Base-by-base conservation (phyloP, 2,888 invertebrate genomes). In the Folsomia candida region DNA sequence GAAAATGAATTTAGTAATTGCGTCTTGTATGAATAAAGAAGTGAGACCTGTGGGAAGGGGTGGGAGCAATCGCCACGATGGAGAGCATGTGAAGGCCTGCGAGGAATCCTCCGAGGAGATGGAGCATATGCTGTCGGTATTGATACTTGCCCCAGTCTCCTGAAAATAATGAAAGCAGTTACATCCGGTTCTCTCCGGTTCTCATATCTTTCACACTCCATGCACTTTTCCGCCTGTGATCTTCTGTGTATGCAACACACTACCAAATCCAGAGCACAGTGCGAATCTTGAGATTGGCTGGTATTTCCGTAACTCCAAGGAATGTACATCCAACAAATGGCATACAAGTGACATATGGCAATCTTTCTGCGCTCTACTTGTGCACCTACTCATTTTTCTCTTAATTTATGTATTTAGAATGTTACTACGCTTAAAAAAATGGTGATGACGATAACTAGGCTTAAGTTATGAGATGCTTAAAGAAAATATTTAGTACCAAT, bases 81-180 rank as follows among this genome's bases (percentile, higher is more conserved):
- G 74, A 74, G 2, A 79, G 68, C 79, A 79, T 79, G 68, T 79
- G 79, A 29, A 79, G 26, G 57, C 79, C 79, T 29, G 77, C 79
- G 11, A 79, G 67, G 29, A 79, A 75, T 18, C 73, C 76, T 9
- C 72, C 67, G 37, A 78, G 72, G 26, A 78, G 54, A 59, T 78
- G 78, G 20, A 70, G 70, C 51, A 77, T 22, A 70, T 78, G 77
- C 68, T 78, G 78, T 18, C 77, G 72, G 11, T 76, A 67, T 68
- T 78, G 78, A 66, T 78, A 78, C 54, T 65, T 75, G 20, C 78
- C 77, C 70, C 75, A 78, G 65, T 77, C 78, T 59, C 78, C 78
- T 78, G 63, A 27, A 66, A 29, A 61, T 25, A 64, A n/a, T 24
- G 29, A 67, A 67, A 47, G 18, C 54, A 54, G 3, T 22, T 22